These are phyloP conservation scores for Plemyria rubiginata DNA, from an alignment of 2,888 invertebrate species.

Conservation along the genomic window DNA sequence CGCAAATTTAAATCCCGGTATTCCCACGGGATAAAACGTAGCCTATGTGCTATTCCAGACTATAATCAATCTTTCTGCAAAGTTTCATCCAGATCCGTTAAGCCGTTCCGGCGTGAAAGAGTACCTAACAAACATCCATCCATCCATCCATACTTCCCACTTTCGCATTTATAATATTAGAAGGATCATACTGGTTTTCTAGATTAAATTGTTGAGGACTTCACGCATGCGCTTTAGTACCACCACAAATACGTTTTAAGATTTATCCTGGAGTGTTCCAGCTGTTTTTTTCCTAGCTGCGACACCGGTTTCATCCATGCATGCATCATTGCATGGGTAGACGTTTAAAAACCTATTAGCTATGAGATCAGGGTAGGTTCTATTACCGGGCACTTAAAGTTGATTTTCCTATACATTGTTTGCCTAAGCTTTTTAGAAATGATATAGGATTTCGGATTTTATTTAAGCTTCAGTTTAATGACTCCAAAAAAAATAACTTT, in stretches of 20 bases:
- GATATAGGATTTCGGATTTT: conserved; percentile 18
- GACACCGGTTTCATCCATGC: conserved; percentile 29
- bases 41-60: too few relatives aligned
- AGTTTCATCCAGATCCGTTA: too few relatives aligned
- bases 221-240: conserved; percentile 5
- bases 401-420: conserved; percentile 16
- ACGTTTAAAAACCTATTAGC: conserved; percentile 40
- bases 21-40: too few relatives aligned
- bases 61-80: too few relatives aligned
- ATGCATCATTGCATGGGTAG: conserved; percentile 41
- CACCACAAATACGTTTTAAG: neutral
- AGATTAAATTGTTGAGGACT: neutral
- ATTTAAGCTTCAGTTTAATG: conserved; percentile 14
- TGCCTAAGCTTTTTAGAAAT: conserved; percentile 19
- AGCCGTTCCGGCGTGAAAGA: too few relatives aligned
- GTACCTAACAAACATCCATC: too few relatives aligned
- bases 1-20: too few relatives aligned
- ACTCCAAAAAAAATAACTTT: conserved; percentile 17
- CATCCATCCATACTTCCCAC: too few relatives aligned
- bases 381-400: conserved; percentile 21
- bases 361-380: conserved; percentile 17
- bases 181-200: too few relatives aligned
- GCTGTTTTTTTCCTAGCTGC: conserved; percentile 32
- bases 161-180: too few relatives aligned
- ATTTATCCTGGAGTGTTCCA: conserved; percentile 13